Evolutionary conservation across 2,888 invertebrate species (phyloP), one percentile per base, ranked within the genome.

Genomic region (Athetis lepigone): DNA sequence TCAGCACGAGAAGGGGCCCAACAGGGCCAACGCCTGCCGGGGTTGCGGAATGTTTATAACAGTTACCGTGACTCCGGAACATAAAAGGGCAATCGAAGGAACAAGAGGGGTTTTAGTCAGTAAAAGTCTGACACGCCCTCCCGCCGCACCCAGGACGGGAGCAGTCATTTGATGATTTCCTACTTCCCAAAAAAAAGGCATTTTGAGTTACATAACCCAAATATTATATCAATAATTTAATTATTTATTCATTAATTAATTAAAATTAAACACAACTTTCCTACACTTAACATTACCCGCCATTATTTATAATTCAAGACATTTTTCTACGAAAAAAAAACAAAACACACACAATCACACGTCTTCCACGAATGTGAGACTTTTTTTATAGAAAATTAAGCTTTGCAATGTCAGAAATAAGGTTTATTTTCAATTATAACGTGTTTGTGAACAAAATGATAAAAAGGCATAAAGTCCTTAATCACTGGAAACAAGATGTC

Each of bases 401-500:
- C 54, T 36, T 43, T 49, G 25, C 0, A 0, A 0, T 0, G 0
- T 6, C 0, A 16, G 0, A 1, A 7, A 52, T 46, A 64, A 25
- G 36, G 33, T 47, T 18, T 0, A 21, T 19, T 57, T 36, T 59
- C 0, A 0, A 7, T 33, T 58, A 13, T 7, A 4, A 0, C 16
- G 0, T 0, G 5, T 8, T 1, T 6, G 57, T 49, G 57, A 70
- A 73, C 77, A 77, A 80, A 82, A 83, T 81, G 78, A 87, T 82
- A 86, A 87, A 85, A 85, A 82, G n/a, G 73, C 78, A 81, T 83
- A 81, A 82, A 70, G 68, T 81, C 84, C 85, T 89, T 87, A 89
- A 88, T 88, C 85, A 86, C 81, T 72, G 77, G 75, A 78, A 88
- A 90, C 88, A 84, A 90, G 89, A 91, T 80, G 87, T 81, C 88